Evolutionary conservation across 1,140 invertebrate genomes (phyloP), one percentile per base, ranked within the genome.

Genomic region (Pinna nobilis): DNA sequence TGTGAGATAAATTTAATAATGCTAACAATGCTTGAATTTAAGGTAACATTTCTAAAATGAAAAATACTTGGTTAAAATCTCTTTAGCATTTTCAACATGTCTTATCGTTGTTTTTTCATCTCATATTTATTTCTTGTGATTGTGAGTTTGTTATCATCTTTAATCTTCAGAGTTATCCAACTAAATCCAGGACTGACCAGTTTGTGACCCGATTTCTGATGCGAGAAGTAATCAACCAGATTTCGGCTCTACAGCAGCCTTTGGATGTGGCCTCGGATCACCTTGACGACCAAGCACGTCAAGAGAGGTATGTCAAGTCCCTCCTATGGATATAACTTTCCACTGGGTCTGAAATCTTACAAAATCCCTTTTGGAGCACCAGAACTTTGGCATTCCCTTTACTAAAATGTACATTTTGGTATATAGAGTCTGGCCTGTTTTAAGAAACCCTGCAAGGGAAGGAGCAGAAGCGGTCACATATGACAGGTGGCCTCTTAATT

Each of bases 141-240:
- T 15, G 18, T 60, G 3, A 30, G 18, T 74, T 61, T 47, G 0
- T 59, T 37, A 23, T 6, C 30, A 28, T 49, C 57, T 63, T 25
- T 55, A 25, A 41, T 59, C 41, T 63, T 51, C 41, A 84, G 84
- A 65, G 64, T 4, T 85, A 87, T 64, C 77, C 84, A 25, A 64
- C 70, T 11, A 65, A 74, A 20, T 51, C 63, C 35, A 72, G 80
- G 9, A 82, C 28, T 18, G 77, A 84, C 20, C 81, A 86, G 70
- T 87, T 87, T 75, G 76, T 84, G 9, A 81, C 72, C 32, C 67
- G 86, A 1, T 87, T 87, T 69, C 59, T 87, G 11, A 76, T 86
- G 71, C 70, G 79, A 11, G 83, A 86, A 41, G 69, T 85, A 20
- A 70, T 80, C 32, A 84, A 82, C 50, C 86, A 87, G 69, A 66